Evolutionary conservation across 2,113 vertebrate genomes (phyloP), one percentile per base, ranked within the genome.

Genomic region (Lasiurus borealis): DNA sequence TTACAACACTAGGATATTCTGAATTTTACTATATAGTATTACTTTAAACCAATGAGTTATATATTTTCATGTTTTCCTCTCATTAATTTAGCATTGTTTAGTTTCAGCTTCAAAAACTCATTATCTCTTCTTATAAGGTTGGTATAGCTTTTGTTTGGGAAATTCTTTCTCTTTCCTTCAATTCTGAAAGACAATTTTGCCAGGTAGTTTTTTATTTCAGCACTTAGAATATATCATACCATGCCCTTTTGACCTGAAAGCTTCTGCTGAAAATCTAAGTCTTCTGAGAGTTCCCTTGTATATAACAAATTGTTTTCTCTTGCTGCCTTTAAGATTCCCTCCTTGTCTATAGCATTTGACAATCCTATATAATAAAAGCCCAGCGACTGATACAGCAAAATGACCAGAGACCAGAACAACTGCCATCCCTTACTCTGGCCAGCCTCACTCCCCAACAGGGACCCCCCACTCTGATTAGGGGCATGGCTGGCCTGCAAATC

Each of bases 11-110:
- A 66, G n/a, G 73, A 8, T 76, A 72, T 50, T 81, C 66, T 50
- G 14, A 52, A 88, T 81, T 50, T 73, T 81, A 73, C 44, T 73
- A 36, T 36, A 25, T n/a, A 71, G 40, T 40, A 40, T 62, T 93
- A 81, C 76, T 62, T 88, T 82, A 81, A 48, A 44, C 52, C 13
- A 80, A 1, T 72, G 66, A 64, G n/a, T 93, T 93, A 72, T 81
- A 87, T 50, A 62, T 29, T 88, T 73, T 88, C 46, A 52, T 15
- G 27, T 80, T 88, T 88, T 40, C 84, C 11, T 73, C 6, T 82
- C 29, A 72, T 54, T 87, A 71, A 71, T 25, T 40, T 62, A 31
- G 14, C 34, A 86, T 57, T 36, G 48, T 86, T 29, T 46, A 27
- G 36, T 59, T 86, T 69, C 72, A 59, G 15, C 50, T 54, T 77